Evolutionary conservation across 2,113 vertebrate species (phyloP), one percentile per base, ranked within the genome.

Genomic region (Mustela lutreola): DNA sequence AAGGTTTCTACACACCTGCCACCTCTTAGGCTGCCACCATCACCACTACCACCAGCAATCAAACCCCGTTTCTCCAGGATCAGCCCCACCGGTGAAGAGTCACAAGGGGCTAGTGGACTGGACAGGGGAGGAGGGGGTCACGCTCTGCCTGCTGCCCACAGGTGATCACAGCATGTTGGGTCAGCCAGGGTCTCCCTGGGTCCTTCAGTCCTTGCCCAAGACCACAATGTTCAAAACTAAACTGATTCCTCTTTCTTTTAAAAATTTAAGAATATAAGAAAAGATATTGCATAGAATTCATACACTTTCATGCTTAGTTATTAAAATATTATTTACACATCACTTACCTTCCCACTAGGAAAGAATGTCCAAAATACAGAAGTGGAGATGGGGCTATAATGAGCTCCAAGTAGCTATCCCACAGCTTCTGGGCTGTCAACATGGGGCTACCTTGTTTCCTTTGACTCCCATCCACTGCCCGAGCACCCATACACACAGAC

Each of bases 191-290:
- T 67, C 31, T 15, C 63, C 31, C 63, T 33, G 63, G 28, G 31
- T 7, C 63, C 31, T 16, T 33, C 63, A 67, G 63, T 33, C 31
- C 6, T 16, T 33, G 31, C 63, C 7, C 31, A 67, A 67, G 31
- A 6, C 31, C 6, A 67, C 63, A 67, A 31, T 67, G 63, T 33
- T 33, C 5, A 6, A 67, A 16, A 67, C 31, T 67, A 67, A 31
- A 67, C 63, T 33, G 63, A 33, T 7, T 16, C 31, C 31, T 79
- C 62, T 36, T 75, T 88, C 71, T 89, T 73, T 86, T 26, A 48
- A 71, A 76, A 81, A 22, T 71, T 90, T 39, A 96, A 95, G 31
- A 86, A 70, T 84, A 26, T 60, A 88, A 81, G n/a, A 42, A 75
- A 75, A 80, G 26, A 42, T 53, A 85, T 76, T 86, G 92, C 18